Base-by-base conservation (phyloP, 1,140 invertebrate genomes). In the Drosophila aff. region DNA sequence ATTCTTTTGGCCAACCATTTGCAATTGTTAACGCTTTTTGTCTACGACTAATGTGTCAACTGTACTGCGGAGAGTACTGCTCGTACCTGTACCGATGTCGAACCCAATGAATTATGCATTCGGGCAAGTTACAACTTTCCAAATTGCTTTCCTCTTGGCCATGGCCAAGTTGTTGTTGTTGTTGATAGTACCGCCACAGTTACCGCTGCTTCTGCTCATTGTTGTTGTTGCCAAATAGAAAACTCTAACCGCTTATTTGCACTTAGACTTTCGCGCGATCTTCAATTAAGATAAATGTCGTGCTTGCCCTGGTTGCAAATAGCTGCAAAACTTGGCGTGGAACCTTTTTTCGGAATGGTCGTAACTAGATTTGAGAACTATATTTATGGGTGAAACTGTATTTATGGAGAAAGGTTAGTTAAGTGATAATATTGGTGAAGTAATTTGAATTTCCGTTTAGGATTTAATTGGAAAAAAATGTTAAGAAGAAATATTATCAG, bases 91-190 rank as follows among this genome's bases (percentile, higher is more conserved):
- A 52, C 38, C 52, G 72, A 23, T 59, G 80, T 68, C 69, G 64
- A 79, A 74, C 75, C 79, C 61, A 68, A 87, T 87, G 84, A 87
- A 87, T 87, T 87, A 89, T 87, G 84, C 84, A 87, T 87, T 87
- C 79, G 64, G 72, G 83, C 84, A 78, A 78, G 77, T 78, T 73
- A 65, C 71, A 89, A 89, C 81, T 89, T 90, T 90, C 85, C 78
- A 89, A 89, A 90, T 90, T 89, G 79, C 71, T 83, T 87, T 82
- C 65, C 71, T 74, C 69, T 73, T 57, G 38, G 64, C 55, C 60
- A 53, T 40, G 28, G 61, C 63, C 47, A 44, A 65, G 73, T 64
- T 66, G 73, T 64, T 66, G 57, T 69, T 66, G 57, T 69, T 77
- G 65, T 72, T 38, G 50, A 31, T 59, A 64, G 58, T 66, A 63